Conservation (phyloP, 2,113 vertebrate genomes). For the Nothobranchius kuhntae region DNA sequence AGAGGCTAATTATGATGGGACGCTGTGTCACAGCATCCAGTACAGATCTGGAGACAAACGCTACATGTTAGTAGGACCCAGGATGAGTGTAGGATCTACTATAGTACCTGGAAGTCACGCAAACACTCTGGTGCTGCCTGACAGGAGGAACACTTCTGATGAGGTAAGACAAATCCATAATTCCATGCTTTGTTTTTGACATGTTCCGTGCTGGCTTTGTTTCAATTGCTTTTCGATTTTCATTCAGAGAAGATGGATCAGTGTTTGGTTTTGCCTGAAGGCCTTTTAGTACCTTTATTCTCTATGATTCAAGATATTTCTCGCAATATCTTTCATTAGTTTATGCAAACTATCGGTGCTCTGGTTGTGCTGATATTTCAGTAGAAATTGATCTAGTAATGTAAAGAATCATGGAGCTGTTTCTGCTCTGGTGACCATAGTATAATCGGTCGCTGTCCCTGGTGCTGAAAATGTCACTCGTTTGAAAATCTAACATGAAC, state of each 20-base stretch:
- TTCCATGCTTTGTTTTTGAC: too few species aligned
- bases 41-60: slow-evolving; percentile 16
- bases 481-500: not conserved
- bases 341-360: too few species aligned
- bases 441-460: not conserved
- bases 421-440: not conserved
- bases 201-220: too few species aligned
- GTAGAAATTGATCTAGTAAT: too few species aligned
- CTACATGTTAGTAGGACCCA: slow-evolving; percentile 28
- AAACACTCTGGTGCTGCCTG: slow-evolving; percentile 11
- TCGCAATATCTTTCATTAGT: too few species aligned
- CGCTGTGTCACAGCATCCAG: slow-evolving; percentile 28
- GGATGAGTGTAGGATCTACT: slow-evolving; percentile 26
- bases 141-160: slow-evolving; percentile 10
- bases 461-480: not conserved
- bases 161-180: slow-evolving; percentile 14
- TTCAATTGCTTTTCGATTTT: too few species aligned
- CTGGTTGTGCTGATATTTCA: too few species aligned
- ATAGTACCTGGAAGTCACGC: slow-evolving; percentile 17
- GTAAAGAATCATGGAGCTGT: not conserved
- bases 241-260: too few species aligned
- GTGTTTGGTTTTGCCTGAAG: too few species aligned
- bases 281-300: too few species aligned
- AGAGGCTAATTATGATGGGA: slow-evolving; percentile 20
- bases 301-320: too few species aligned